Evolutionary conservation across 2,113 vertebrate species (phyloP).

Genomic region (Mionectes macconnelli): DNA sequence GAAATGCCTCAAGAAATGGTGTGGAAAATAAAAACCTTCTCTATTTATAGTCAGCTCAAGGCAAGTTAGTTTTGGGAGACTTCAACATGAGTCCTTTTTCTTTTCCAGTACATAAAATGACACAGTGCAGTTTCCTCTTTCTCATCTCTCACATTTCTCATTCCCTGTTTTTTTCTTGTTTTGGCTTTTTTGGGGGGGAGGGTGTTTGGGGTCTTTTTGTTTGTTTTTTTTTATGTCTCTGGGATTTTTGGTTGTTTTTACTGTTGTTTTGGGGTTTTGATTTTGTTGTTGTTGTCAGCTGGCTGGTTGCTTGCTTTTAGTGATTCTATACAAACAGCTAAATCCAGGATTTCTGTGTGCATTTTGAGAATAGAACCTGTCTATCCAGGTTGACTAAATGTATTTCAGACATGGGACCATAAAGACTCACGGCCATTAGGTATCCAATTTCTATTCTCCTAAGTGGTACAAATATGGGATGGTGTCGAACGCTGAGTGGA

Average conservation of each 20-base stretch:
- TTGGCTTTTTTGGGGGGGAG: neutral
- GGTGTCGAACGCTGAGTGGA: too few species aligned
- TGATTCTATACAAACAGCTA: neutral
- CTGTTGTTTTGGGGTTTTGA: neutral
- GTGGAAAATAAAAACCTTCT: slow-evolving; percentile 4
- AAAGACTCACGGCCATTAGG: neutral
- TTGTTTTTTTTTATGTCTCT: rapidly evolving
- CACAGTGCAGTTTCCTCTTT: neutral
- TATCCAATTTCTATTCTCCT: neutral
- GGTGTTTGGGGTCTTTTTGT: neutral
- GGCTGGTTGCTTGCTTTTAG: neutral
- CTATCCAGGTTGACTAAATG: rapidly evolving
- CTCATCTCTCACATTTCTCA: neutral
- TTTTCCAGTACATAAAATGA: neutral
- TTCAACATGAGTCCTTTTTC: neutral
- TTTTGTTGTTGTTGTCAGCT: rapidly evolving
- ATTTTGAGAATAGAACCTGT: neutral
- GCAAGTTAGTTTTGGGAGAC: neutral
- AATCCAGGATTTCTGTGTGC: rapidly evolving
- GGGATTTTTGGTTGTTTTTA: rapidly evolving
- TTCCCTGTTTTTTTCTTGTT: neutral
- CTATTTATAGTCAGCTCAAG: neutral
- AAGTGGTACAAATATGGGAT: neutral
- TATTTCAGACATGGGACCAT: neutral
- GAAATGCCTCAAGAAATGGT: slow-evolving; percentile 3